phyloP scores from a whole-genome alignment of 30 jellyfish, hydroid and myxozoan genomes.

The Sanderia malayensis region DNA sequence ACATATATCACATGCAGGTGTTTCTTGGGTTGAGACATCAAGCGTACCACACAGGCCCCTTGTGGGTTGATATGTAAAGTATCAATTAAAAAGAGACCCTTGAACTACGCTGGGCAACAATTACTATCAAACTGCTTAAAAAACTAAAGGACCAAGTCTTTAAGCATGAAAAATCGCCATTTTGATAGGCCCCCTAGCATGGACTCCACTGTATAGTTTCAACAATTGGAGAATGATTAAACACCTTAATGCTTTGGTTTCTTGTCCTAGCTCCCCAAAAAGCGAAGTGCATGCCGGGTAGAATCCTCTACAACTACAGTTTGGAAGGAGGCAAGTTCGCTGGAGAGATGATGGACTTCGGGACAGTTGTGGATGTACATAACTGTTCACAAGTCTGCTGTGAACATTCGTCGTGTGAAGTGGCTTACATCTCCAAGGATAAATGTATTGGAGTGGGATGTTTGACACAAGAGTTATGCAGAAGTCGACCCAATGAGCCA shows the following conservation, averaged over 20 bases:
- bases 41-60: no score
- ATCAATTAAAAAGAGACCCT: no score
- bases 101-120: no score
- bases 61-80: no score
- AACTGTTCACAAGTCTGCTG: constrained; percentile 91
- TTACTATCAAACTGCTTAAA: no score
- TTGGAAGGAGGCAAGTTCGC: constrained; percentile 83
- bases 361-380: constrained; percentile 65
- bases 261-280: constrained; percentile 62
- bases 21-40: no score
- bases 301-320: constrained; percentile 71
- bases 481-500: constrained; percentile 33
- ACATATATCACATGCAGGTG: no score
- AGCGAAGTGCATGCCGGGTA: constrained; percentile 70
- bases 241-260: neutral
- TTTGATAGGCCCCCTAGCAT: no score
- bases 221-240: no score
- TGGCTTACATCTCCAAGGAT: constrained; percentile 56
- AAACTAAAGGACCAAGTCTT: no score
- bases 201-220: no score
- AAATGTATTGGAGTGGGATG: constrained; percentile 87
- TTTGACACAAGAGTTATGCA: constrained; percentile 75
- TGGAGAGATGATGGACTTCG: constrained; percentile 90
- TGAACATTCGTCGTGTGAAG: constrained; percentile 87
- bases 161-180: no score